phyloP scores from a whole-genome alignment of 2,113 vertebrate species.

The Uropsilus gracilis region DNA sequence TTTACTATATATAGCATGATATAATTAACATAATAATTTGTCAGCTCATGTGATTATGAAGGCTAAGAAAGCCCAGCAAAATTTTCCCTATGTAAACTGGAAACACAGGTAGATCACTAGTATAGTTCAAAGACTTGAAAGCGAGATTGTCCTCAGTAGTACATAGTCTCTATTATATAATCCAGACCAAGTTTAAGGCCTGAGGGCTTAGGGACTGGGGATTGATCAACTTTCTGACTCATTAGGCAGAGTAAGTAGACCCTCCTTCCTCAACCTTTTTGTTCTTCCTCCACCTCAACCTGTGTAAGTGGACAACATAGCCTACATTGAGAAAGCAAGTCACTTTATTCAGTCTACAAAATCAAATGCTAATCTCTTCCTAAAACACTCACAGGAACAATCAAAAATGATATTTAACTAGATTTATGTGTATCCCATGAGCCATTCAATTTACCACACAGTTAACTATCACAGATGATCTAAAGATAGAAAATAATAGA shows the following conservation, averaged over 20 bases:
- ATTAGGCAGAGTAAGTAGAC: neutral
- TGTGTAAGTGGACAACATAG: neutral
- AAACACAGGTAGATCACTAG: neutral
- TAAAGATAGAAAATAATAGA: neutral
- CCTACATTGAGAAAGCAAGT: too few relatives aligned
- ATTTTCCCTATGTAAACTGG: neutral
- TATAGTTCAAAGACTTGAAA: neutral
- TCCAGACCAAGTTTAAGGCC: neutral
- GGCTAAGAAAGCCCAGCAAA: neutral
- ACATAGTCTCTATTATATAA: too few relatives aligned
- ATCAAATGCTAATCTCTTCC: neutral
- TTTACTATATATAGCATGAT: too few relatives aligned
- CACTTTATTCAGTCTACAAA: neutral
- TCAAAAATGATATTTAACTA: neutral
- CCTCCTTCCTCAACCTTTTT: neutral
- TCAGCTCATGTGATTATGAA: neutral
- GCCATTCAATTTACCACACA: neutral
- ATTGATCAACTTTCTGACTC: neutral
- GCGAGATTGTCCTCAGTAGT: neutral
- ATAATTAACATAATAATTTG: too few relatives aligned
- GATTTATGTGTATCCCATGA: neutral
- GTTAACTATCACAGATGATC: neutral
- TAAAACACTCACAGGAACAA: neutral
- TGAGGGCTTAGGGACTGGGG: neutral
- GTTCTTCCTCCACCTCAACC: neutral